Base-by-base conservation (phyloP, 2,113 vertebrate species). In the Sinocyclocheilus maitianheensis region DNA sequence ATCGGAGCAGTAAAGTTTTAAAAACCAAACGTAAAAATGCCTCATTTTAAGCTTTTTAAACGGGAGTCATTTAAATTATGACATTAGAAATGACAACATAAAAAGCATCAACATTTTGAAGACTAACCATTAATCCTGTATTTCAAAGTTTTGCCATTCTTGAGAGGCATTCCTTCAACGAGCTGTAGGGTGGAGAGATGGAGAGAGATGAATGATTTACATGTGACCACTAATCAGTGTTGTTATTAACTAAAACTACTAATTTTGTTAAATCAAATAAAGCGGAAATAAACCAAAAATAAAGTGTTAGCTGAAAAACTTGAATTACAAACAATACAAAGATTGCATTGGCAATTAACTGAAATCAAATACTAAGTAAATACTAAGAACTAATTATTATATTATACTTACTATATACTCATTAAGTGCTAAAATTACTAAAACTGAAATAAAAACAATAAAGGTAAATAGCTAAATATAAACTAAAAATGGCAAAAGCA, bases 121-220 rank as follows among this genome's bases (percentile, higher is more conserved):
- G 48, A 14, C 94, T 95, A 89, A 99, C 98, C 97, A 92, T 99
- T 99, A 90, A 97, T 96, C 91, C 96, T 95, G 91, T 99, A 99
- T 63, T 95, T 95, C 84, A 99, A 93, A 58, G 88, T 95, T 89
- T 92, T 93, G 40, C 97, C 97, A 90, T 89, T 95, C 40, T 88
- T 91, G 90, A 99, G 96, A 0, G 95, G 96, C 87, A 95, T 90
- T 79, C 97, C 96, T 90, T 97, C 94, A 63, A 94, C 95, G 86
- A 96, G 92, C 96, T 90, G 80, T 76, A 58, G 81, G 5, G 16
- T 0, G 3, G 58, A 46, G 74, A 46, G 4, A 71, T 0, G 3
- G 58, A 43, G 74, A 46, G 4, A 71, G 74, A 85, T 5, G 22
- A 5, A 87, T 20, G 4, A 58, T 58, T 51, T 20, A 78, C 51